Conservation (phyloP, 2,113 vertebrate genomes). For the human region GRCh38 chr4:129162501-129163000, state of each 20-base stretch:
- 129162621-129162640: neutral
- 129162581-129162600: neutral
- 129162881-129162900: neutral
- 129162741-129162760: neutral
- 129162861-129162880: neutral
- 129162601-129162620: neutral
- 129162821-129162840: neutral
- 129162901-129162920: neutral
- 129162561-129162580: neutral
- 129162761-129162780: neutral
- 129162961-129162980: neutral
- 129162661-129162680: neutral
- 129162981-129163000: neutral
- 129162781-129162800: neutral
- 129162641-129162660: neutral
- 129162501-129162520: neutral
- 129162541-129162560: neutral
- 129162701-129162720: neutral
- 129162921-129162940: neutral
- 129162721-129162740: neutral
- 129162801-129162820: neutral
- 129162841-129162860: neutral
- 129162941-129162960: neutral
- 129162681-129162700: neutral
- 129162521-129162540: neutral